Evolutionary conservation across 2,888 invertebrate genomes (phyloP).

Genomic region (Dusona sp.): DNA sequence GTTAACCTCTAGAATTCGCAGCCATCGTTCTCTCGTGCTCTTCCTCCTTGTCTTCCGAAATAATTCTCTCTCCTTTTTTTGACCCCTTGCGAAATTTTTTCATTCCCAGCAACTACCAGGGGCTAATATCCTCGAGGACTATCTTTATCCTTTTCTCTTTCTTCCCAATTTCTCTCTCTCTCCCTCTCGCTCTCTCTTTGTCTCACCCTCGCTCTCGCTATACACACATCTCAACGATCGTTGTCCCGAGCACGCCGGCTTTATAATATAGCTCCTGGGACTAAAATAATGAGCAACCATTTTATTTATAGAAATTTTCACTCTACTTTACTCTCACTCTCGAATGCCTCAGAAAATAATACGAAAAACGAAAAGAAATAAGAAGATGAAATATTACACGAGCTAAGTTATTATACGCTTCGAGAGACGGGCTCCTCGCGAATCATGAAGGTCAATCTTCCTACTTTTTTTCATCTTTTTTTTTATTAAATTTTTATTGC

Average conservation of each 20-base stretch:
- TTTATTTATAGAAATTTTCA: slow-evolving; percentile 80
- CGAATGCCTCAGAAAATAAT: slow-evolving; percentile 48
- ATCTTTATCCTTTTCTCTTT: slow-evolving; percentile 43
- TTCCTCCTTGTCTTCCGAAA: slow-evolving; percentile 28
- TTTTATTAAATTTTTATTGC: too few relatives aligned
- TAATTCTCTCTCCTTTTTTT: slow-evolving; percentile 29
- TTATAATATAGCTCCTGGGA: slow-evolving; percentile 51
- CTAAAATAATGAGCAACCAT: slow-evolving; percentile 79
- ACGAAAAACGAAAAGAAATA: slow-evolving; percentile 52
- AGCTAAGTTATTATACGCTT: slow-evolving; percentile 25
- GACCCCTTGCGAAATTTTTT: slow-evolving; percentile 30
- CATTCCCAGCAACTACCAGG: slow-evolving; percentile 20
- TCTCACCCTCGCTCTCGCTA: slow-evolving; percentile 40
- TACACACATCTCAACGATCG: slow-evolving; percentile 19
- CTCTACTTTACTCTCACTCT: slow-evolving; percentile 70
- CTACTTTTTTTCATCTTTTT: slow-evolving; percentile 49
- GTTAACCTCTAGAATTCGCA: slow-evolving; percentile 78
- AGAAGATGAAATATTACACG: slow-evolving; percentile 34
- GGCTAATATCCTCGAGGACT: slow-evolving; percentile 47
- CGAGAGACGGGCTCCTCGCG: slow-evolving; percentile 7
- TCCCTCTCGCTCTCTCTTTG: slow-evolving; percentile 3
- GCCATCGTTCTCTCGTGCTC: slow-evolving; percentile 52
- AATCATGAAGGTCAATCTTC: slow-evolving; percentile 63
- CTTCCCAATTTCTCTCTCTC: slow-evolving; percentile 26
- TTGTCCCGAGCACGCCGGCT: slow-evolving; percentile 48